Evolutionary conservation across 1,140 invertebrate species (phyloP).

Genomic region (Gerris buenoi): DNA sequence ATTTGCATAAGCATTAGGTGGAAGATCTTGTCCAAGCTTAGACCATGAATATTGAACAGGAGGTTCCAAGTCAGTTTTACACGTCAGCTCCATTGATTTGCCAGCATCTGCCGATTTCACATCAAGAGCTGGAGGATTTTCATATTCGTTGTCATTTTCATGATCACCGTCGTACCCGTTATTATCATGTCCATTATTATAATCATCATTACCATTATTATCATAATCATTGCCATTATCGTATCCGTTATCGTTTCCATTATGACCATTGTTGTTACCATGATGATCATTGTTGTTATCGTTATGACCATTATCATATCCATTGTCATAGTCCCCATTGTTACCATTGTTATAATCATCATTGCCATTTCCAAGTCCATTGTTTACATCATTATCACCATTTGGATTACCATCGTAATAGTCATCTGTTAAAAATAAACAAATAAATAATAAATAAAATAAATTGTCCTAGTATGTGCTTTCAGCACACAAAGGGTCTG

Average conservation of each 20-base stretch:
- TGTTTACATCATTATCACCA: no score
- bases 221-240: background rate
- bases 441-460: no score
- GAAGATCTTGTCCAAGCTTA: conserved; percentile 43
- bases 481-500: no score
- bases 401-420: no score
- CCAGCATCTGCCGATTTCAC: conserved; percentile 41
- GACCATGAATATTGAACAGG: conserved; percentile 50
- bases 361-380: no score
- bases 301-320: no score
- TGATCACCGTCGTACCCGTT: background rate
- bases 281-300: no score
- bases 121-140: conserved; percentile 33
- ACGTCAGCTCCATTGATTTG: conserved; percentile 43
- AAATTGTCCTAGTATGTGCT: no score
- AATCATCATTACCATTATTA: background rate
- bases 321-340: no score
- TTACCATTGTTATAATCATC: no score
- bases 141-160: background rate
- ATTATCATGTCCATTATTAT: background rate
- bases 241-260: background rate
- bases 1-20: conserved; percentile 8
- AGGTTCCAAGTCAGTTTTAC: conserved; percentile 39
- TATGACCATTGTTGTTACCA: background rate
- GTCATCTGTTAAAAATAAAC: background rate